These are phyloP conservation scores for Thymelicus acteon DNA, from an alignment of 2,888 invertebrate species.

Conservation along the genomic window DNA sequence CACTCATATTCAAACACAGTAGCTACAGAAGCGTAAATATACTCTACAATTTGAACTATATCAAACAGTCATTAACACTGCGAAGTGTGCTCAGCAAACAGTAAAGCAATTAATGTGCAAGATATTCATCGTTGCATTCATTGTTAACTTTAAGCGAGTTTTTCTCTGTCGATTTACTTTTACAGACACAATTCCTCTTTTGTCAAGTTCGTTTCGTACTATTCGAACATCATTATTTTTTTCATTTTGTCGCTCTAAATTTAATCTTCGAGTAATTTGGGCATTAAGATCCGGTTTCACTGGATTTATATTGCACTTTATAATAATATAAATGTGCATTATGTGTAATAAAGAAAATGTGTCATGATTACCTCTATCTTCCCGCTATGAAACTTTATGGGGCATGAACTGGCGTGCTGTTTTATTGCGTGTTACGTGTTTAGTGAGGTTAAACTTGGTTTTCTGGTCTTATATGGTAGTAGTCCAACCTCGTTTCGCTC, in stretches of 20 bases:
- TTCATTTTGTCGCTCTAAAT: constrained; percentile 26
- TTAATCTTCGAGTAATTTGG: constrained; percentile 30
- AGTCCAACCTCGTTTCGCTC: background rate
- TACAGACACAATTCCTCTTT: constrained; percentile 32
- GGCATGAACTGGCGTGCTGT: constrained; percentile 7
- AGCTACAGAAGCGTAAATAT: constrained; percentile 29
- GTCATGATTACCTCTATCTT: constrained; percentile 10
- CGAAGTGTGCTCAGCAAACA: constrained; percentile 49
- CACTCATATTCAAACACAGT: constrained; percentile 20
- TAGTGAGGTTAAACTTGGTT: constrained; percentile 3
- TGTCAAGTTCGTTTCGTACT: constrained; percentile 31
- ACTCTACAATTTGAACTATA: constrained; percentile 47
- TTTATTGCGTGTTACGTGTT: constrained; percentile 8
- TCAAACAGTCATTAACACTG: constrained; percentile 54
- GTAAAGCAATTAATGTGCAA: constrained; percentile 49
- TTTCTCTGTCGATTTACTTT: constrained; percentile 25
- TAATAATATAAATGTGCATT: background rate
- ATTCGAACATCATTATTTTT: constrained; percentile 34
- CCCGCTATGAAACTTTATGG: constrained; percentile 9
- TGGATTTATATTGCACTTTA: background rate
- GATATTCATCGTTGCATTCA: constrained; percentile 39
- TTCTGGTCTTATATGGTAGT: background rate
- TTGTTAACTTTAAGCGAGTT: constrained; percentile 34
- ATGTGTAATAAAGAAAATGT: constrained; percentile 9
- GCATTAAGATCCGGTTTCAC: background rate